These are phyloP conservation scores for Latrodectus hesperus DNA, from an alignment of 2,888 invertebrate species.

Conservation along the genomic window DNA sequence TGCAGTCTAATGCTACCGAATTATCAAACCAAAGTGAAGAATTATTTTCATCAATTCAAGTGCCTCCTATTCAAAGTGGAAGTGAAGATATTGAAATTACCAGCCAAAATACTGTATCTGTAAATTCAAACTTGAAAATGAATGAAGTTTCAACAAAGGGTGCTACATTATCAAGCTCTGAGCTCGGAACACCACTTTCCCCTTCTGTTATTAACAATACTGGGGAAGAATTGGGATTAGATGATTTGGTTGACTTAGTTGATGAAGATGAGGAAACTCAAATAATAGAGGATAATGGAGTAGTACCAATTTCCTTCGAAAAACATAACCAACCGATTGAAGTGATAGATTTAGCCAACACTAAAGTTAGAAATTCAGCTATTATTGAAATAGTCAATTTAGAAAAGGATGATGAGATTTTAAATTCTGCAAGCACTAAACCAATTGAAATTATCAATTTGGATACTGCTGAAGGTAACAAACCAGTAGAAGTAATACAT, in stretches of 20 bases:
- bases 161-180: background rate
- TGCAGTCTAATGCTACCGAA: background rate
- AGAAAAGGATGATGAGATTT: background rate
- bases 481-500: no score
- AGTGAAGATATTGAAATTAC: background rate
- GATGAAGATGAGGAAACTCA: constrained; percentile 14
- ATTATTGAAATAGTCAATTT: background rate
- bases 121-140: background rate
- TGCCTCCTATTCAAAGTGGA: background rate
- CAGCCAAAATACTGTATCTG: no score
- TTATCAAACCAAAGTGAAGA: background rate
- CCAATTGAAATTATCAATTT: background rate
- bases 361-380: background rate
- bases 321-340: background rate
- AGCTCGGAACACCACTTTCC: background rate
- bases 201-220: background rate
- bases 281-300: background rate
- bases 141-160: background rate
- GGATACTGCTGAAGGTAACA: background rate
- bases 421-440: background rate
- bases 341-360: background rate
- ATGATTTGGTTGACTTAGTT: constrained; percentile 49
- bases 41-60: background rate
- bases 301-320: background rate
- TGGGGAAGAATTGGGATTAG: constrained; percentile 40